phyloP scores from a whole-genome alignment of 2,888 invertebrate genomes.

The Nomada ferruginata region DNA sequence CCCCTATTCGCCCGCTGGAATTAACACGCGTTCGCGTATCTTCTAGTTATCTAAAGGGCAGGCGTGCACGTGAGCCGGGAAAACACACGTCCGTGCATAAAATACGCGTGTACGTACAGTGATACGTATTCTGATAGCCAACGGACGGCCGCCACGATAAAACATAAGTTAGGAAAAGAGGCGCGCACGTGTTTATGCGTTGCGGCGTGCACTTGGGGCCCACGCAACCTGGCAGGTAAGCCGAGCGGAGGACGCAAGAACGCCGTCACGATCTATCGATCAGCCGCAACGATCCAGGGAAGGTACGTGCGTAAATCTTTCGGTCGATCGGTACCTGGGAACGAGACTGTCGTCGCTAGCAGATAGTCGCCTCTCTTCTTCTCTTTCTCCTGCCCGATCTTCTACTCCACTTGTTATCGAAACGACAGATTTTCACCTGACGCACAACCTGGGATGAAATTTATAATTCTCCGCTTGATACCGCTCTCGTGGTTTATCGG shows the following conservation, averaged over 20 bases:
- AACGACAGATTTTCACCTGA: conserved; percentile 27
- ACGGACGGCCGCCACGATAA: conserved; percentile 59
- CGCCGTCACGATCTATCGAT: conserved; percentile 64
- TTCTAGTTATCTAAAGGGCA: neutral
- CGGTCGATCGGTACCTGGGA: conserved; percentile 47
- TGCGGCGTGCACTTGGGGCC: conserved; percentile 12
- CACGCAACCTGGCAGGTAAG: conserved; percentile 49
- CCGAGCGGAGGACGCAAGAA: conserved; percentile 49
- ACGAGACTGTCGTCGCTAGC: conserved; percentile 35
- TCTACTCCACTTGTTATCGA: conserved; percentile 27
- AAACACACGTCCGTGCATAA: conserved; percentile 47
- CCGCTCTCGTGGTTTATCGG: no score
- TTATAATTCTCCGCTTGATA: neutral
- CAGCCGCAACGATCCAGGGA: conserved; percentile 54
- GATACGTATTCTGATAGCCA: conserved; percentile 62
- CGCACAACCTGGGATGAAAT: neutral
- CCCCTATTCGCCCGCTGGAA: neutral
- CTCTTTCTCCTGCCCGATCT: conserved; percentile 25
- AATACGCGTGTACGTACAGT: conserved; percentile 53
- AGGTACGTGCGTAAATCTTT: conserved; percentile 56
- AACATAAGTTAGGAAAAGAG: conserved; percentile 55
- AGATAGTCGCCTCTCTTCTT: conserved; percentile 18
- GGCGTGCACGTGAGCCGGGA: conserved; percentile 11
- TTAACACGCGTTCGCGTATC: conserved; percentile 10
- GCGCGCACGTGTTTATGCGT: conserved; percentile 26